A percentile compares a stretch with the other conserved stretches of the same genome.
These are phyloP conservation scores for Gymnothorax javanicus DNA, from an alignment of 2,797 vertebrate genomes.

Conservation along the genomic window DNA sequence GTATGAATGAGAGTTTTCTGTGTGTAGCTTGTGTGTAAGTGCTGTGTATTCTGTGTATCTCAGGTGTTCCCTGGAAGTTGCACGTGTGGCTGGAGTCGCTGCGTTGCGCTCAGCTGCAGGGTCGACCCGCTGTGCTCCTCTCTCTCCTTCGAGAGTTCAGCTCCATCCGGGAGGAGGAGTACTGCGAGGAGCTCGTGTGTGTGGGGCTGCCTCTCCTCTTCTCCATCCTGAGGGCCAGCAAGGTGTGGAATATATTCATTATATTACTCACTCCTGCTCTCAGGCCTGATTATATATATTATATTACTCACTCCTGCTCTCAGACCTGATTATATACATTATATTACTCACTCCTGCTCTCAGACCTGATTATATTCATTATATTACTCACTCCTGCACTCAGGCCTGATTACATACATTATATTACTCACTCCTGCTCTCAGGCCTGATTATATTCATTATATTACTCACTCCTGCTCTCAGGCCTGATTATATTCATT, in stretches of 20 bases:
- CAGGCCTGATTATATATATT: background rate
- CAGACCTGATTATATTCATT: too few species aligned
- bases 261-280: background rate
- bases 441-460: too few species aligned
- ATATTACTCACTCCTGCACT: too few species aligned
- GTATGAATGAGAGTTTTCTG: background rate
- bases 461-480: too few species aligned
- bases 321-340: too few species aligned
- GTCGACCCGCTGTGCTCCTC: slow-evolving; percentile 81
- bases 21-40: background rate
- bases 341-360: too few species aligned
- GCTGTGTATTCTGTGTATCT: slow-evolving; percentile 20
- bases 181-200: slow-evolving; percentile 85
- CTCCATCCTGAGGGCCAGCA: slow-evolving; percentile 85
- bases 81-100: slow-evolving; percentile 94
- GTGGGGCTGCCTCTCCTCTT: slow-evolving; percentile 91
- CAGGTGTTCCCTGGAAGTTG: slow-evolving; percentile 94
- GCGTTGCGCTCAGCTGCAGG: slow-evolving; percentile 87
- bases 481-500: too few species aligned
- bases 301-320: too few species aligned
- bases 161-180: slow-evolving; percentile 90
- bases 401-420: too few species aligned
- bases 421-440: too few species aligned
- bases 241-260: slow-evolving; percentile 66
- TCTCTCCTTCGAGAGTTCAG: slow-evolving; percentile 87